phyloP scores from a whole-genome alignment of 2,888 invertebrate species.

The Chouioia cunea region DNA sequence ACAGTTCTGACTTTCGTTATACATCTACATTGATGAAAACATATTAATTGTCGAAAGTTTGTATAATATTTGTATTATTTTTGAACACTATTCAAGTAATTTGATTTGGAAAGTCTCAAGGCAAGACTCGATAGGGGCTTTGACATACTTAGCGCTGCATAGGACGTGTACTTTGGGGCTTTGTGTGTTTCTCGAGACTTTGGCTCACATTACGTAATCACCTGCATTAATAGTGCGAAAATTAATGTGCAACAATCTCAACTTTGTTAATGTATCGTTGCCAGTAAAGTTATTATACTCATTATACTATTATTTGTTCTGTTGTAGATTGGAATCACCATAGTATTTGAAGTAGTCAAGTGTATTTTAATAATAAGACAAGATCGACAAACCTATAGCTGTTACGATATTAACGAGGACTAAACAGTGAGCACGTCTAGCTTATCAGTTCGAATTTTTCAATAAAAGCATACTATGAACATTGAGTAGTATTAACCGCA shows the following conservation, averaged over 20 bases:
- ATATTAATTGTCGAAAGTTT: background rate
- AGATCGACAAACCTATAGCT: background rate
- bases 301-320: constrained; percentile 7
- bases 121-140: constrained; percentile 18
- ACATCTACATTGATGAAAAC: too few species aligned
- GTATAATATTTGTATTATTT: background rate
- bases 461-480: constrained; percentile 19
- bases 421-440: constrained; percentile 4
- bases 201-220: background rate
- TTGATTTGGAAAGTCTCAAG: background rate
- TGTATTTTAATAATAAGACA: background rate
- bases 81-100: background rate
- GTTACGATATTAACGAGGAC: background rate
- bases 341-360: background rate
- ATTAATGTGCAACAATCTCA: too few species aligned
- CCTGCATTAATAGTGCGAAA: background rate
- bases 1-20: too few species aligned
- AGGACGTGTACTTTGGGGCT: constrained; percentile 18
- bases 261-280: too few species aligned
- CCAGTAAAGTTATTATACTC: background rate
- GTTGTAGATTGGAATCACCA: constrained; percentile 20
- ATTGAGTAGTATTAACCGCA: constrained; percentile 6
- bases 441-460: constrained; percentile 15
- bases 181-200: constrained; percentile 1
- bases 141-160: constrained; percentile 4